A percentile compares a stretch with the other conserved stretches of the same genome.
Conservation (phyloP, 2,113 vertebrate species). For the Erpornis zantholeuca region DNA sequence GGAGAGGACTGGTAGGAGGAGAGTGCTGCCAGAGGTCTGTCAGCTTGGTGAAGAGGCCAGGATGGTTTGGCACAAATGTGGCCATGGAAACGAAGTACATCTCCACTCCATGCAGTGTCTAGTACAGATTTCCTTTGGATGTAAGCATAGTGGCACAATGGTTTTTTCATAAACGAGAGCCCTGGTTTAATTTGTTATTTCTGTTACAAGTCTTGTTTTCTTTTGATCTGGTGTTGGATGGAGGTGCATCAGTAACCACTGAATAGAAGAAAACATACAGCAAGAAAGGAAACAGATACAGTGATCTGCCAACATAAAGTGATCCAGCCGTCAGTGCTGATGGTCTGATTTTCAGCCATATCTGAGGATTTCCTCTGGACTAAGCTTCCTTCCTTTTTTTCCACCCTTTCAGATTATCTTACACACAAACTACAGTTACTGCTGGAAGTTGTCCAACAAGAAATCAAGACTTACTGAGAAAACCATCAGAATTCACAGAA, state of each 20-base stretch:
- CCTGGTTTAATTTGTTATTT: neutral
- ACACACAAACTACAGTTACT: conserved; percentile 71
- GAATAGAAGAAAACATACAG: neutral
- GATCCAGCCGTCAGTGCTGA: neutral
- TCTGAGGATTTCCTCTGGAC: neutral
- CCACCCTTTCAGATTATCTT: conserved; percentile 56
- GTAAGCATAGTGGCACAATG: neutral
- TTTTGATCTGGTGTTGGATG: neutral
- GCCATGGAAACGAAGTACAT: neutral
- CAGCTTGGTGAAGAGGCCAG: neutral
- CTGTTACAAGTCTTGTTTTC: neutral
- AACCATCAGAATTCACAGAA: neutral
- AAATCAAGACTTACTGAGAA: conserved; percentile 70
- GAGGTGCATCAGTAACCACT: neutral
- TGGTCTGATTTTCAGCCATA: neutral
- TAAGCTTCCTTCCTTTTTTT: neutral
- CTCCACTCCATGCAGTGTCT: neutral
- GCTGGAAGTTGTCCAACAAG: conserved; percentile 72
- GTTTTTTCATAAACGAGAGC: neutral
- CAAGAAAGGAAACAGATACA: neutral
- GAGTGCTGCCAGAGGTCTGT: neutral
- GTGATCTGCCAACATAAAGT: neutral
- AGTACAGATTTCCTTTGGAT: neutral
- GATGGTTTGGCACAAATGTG: neutral
- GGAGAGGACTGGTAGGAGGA: neutral